Evolutionary conservation across 1,140 invertebrate genomes (phyloP).

Genomic region (Zophobas atratus): DNA sequence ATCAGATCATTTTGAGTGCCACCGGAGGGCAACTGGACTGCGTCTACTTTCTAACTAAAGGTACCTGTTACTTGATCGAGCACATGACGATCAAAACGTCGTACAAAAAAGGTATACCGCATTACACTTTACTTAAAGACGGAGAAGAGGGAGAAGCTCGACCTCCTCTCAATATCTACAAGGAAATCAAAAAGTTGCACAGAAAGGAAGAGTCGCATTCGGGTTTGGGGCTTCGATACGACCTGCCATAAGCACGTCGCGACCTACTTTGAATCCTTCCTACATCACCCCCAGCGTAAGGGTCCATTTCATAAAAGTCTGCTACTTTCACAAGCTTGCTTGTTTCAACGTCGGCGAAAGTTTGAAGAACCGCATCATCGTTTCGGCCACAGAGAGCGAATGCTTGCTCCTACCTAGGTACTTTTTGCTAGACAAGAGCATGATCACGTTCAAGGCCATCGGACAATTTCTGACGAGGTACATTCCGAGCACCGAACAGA

Average conservation of each 20-base stretch:
- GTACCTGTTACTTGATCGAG: slow-evolving; percentile 76
- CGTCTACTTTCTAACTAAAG: slow-evolving; percentile 76
- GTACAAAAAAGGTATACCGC: slow-evolving; percentile 68
- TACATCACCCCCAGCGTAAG: neutral
- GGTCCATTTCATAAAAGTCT: slow-evolving; percentile 70
- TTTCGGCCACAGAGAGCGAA: slow-evolving; percentile 71
- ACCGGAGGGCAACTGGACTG: slow-evolving; percentile 75
- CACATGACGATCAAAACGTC: slow-evolving; percentile 70
- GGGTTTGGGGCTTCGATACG: neutral
- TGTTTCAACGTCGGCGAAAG: slow-evolving; percentile 73
- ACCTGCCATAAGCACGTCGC: slow-evolving; percentile 6
- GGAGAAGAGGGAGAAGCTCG: slow-evolving; percentile 58
- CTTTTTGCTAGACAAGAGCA: slow-evolving; percentile 75
- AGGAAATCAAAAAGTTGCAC: slow-evolving; percentile 22
- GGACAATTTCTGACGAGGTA: slow-evolving; percentile 74
- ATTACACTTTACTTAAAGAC: slow-evolving; percentile 57
- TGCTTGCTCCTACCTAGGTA: slow-evolving; percentile 76
- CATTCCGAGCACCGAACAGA: slow-evolving; percentile 72
- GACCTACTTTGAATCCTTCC: neutral
- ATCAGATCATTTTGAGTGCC: slow-evolving; percentile 76
- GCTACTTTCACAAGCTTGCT: slow-evolving; percentile 68
- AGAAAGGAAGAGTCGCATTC: slow-evolving; percentile 5
- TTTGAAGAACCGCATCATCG: slow-evolving; percentile 74
- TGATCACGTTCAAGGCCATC: slow-evolving; percentile 74
- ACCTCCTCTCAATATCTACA: slow-evolving; percentile 60